Evolutionary conservation across 2,113 vertebrate genomes (phyloP).

Genomic region (Rhipidura dahli): DNA sequence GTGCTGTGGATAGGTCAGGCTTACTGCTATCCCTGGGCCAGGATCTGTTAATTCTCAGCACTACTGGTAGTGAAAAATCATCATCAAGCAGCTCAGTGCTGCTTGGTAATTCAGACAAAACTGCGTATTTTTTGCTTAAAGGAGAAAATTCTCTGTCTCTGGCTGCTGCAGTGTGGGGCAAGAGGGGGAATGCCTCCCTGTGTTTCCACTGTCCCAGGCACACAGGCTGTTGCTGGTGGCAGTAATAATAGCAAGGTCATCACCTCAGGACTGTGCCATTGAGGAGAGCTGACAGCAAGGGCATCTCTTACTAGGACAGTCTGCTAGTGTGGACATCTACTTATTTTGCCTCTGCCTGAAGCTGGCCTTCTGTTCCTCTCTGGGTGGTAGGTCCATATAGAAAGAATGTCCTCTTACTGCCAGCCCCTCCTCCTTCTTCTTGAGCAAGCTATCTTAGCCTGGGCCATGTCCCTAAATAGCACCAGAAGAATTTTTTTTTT

Average conservation of each 20-base stretch:
- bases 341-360: neutral
- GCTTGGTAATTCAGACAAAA: neutral
- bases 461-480: neutral
- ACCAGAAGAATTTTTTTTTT: neutral
- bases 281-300: neutral
- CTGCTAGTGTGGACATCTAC: neutral
- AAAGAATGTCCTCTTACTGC: neutral
- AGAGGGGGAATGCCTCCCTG: fast-evolving
- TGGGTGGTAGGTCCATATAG: neutral
- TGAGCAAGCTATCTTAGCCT: fast-evolving
- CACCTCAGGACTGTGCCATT: fast-evolving
- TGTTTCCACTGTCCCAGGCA: neutral
- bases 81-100: neutral
- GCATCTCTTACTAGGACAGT: neutral
- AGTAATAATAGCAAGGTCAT: neutral
- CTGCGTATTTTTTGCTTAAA: neutral
- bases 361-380: neutral
- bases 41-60: neutral
- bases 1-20: neutral
- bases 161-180: neutral
- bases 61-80: neutral
- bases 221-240: neutral
- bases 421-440: neutral
- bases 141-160: fast-evolving
- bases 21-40: neutral